These are phyloP conservation scores for Monochamus saltuarius DNA, from an alignment of 1,140 invertebrate species.

Conservation along the genomic window DNA sequence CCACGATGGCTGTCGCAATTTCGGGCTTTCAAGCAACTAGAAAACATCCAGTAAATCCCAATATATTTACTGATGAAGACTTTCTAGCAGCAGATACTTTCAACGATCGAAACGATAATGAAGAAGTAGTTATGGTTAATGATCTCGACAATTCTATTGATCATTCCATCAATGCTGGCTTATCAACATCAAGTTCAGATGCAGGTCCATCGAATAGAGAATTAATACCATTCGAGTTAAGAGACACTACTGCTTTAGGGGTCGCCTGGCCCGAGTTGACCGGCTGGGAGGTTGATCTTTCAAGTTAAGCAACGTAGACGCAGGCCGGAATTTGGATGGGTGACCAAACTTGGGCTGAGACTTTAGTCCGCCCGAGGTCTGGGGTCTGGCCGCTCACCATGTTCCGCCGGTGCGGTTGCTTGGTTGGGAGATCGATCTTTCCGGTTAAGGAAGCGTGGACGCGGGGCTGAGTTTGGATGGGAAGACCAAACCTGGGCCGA, in stretches of 20 bases:
- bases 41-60: conserved; percentile 30
- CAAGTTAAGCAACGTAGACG: too few relatives aligned
- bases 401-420: too few relatives aligned
- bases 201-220: background rate
- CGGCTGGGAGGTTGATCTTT: too few relatives aligned
- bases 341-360: too few relatives aligned
- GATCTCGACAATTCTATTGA: background rate
- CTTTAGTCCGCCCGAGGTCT: too few relatives aligned
- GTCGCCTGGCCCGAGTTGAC: too few relatives aligned
- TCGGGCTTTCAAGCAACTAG: conserved; percentile 24
- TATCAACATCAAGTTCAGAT: conserved; percentile 2
- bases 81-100: background rate
- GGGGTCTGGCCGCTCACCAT: too few relatives aligned
- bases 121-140: conserved; percentile 2
- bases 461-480: too few relatives aligned
- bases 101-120: background rate
- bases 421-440: too few relatives aligned
- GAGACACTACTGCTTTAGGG: conserved; percentile 1
- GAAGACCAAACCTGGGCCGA: too few relatives aligned
- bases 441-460: too few relatives aligned
- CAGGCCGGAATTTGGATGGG: too few relatives aligned
- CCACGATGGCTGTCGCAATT: conserved; percentile 35
- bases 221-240: conserved; percentile 1
- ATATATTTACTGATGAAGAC: conserved; percentile 8
- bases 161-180: conserved; percentile 1